A percentile compares a stretch with the other conserved stretches of the same genome.
These are phyloP conservation scores for Agrotis clavis DNA, from an alignment of 2,888 invertebrate species.

Conservation along the genomic window DNA sequence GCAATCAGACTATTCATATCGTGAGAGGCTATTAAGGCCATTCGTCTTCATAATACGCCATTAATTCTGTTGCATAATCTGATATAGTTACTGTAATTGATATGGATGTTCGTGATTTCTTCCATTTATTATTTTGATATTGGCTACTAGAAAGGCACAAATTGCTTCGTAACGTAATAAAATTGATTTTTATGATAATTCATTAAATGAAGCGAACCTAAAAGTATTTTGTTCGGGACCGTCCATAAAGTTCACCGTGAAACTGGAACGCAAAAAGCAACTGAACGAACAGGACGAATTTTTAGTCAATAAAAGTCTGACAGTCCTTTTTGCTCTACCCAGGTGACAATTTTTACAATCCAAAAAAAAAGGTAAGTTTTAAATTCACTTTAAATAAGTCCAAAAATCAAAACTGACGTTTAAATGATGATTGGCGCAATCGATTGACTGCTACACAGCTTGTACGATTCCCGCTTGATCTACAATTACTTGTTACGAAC, in stretches of 20 bases:
- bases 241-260: too few relatives aligned
- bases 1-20: conserved; percentile 31
- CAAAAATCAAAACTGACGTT: neutral
- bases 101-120: conserved; percentile 38
- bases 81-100: conserved; percentile 29
- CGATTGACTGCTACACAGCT: too few relatives aligned
- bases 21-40: conserved; percentile 28
- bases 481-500: too few relatives aligned
- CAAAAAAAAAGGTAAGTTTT: too few relatives aligned
- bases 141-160: neutral
- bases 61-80: conserved; percentile 45
- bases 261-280: too few relatives aligned
- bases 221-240: too few relatives aligned
- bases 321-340: too few relatives aligned
- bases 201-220: neutral
- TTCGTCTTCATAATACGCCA: conserved; percentile 45
- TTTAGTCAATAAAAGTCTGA: too few relatives aligned
- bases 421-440: neutral
- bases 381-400: neutral
- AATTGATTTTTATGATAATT: neutral
- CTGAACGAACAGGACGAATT: too few relatives aligned
- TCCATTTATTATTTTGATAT: conserved; percentile 2
- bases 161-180: neutral
- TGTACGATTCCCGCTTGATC: too few relatives aligned
- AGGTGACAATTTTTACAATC: too few relatives aligned